Base-by-base conservation (phyloP, 2,888 invertebrate species). In the Epirrita christyi region DNA sequence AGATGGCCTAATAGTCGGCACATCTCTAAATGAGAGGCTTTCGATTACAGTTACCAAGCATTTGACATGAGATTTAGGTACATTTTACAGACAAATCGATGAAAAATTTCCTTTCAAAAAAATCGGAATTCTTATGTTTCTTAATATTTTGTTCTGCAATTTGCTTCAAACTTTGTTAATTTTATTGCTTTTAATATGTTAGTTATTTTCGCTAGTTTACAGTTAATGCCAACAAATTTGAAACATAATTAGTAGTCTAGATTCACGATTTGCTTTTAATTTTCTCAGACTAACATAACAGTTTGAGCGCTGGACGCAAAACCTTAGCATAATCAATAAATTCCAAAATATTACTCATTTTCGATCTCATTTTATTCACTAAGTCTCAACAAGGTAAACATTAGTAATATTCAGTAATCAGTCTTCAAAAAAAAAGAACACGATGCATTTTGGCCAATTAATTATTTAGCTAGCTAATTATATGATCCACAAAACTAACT, bases 1-100 rank as follows among this genome's bases (percentile, higher is more conserved):
- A 21, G 21, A 21, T 21, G n/a, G 21, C 21, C 2, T 21, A 40
- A 32, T 43, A 15, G 44, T 44, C 29, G 9, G 37, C 14, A 13
- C 21, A 34, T 46, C 32, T n/a, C 9, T 38, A 11, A 51, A 13
- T 15, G 44, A 27, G 34, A 53, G 41, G 53, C 32, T 46, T 41
- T 13, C 21, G 7, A 41, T 46, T 32, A 41, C 41, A 41, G 36
- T 44, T 44, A 51, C 37, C 41, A 43, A 36, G 47, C 42, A 48
- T 54, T 54, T 54, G 47, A 42, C 28, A 43, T 47, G 46, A 42
- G 53, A 54, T 54, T 42, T 28, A 37, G 37, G 37, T 42, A 42
- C 14, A 43, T 43, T 43, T 41, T 43, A 34, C 28, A 44, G 15
- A n/a, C 37, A 43, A 13, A 29, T 38, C 6, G 86, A 86, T 85